Base-by-base conservation (phyloP, 2,888 invertebrate genomes). In the Nymphalis polychloros region DNA sequence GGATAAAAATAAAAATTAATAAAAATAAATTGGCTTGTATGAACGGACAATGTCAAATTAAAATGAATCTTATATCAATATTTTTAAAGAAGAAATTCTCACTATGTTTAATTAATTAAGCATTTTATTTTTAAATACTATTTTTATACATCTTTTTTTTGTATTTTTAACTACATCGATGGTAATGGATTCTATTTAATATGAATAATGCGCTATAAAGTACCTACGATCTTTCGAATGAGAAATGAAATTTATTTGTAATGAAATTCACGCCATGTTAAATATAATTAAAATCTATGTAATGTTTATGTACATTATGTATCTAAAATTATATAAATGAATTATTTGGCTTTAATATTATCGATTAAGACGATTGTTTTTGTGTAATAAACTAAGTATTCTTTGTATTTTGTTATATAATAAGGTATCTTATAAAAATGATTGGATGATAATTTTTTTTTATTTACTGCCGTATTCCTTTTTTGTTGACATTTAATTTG, bases 131-230 rank as follows among this genome's bases (percentile, higher is more conserved):
- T 52, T 19, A 13, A 52, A 20, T 16, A 23, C 1, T 31, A 17
- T 41, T 41, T 10, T 53, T 27, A 27, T 23, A 53, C 13, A 52
- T 10, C 2, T 13, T 23, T 19, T 10, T 52, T 23, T 23, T 5
- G 10, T 23, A 52, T 41, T 41, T 41, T 16, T 20, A 52, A 52
- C 16, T 52, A 52, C 13, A 52, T 52, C 8, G 35, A 19, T 19
- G 31, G 23, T 55, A 23, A 55, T 31, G 8, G 8, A 55, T 55
- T 57, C 35, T 59, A 41, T 60, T 41, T 55, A 41, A 64, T 68
- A 55, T 55, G 27, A 46, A 48, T 10, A 55, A 61, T 46, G 68
- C 68, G 68, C 68, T 64, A 69, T 61, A 4, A 20, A 31, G 64
- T 69, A 69, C 68, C 68, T 64, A 49, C 4, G 31, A 23, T 23